Evolutionary conservation across 2,888 invertebrate species (phyloP).

Genomic region (Agonopterix alstromeriana): DNA sequence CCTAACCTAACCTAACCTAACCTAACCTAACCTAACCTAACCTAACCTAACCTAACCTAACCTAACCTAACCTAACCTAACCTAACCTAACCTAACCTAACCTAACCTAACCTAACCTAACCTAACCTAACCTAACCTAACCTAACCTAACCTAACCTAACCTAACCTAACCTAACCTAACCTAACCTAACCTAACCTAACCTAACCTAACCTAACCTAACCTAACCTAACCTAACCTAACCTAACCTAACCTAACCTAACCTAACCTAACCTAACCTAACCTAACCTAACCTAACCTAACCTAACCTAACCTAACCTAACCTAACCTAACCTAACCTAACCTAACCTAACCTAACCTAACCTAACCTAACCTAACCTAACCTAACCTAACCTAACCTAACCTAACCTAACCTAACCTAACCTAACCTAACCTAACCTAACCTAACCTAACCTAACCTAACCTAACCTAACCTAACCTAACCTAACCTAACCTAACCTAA

Average conservation of each 20-base stretch:
- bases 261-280: slow-evolving; percentile 9
- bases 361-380: slow-evolving; percentile 14
- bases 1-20: slow-evolving; percentile 16
- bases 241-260: slow-evolving; percentile 14
- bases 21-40: slow-evolving; percentile 8
- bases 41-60: slow-evolving; percentile 13
- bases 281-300: slow-evolving; percentile 10
- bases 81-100: slow-evolving; percentile 10
- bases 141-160: slow-evolving; percentile 15
- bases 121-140: slow-evolving; percentile 7
- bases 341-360: slow-evolving; percentile 11
- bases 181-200: slow-evolving; percentile 13
- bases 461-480: slow-evolving; percentile 15
- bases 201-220: slow-evolving; percentile 14
- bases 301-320: slow-evolving; percentile 7
- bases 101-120: slow-evolving; percentile 5
- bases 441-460: slow-evolving; percentile 12
- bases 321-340: slow-evolving; percentile 10
- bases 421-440: slow-evolving; percentile 13
- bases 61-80: slow-evolving; percentile 9
- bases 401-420: slow-evolving; percentile 3
- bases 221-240: slow-evolving; percentile 9
- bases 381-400: slow-evolving; percentile 12
- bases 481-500: slow-evolving; percentile 16
- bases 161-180: slow-evolving; percentile 14